A percentile compares a stretch with the other conserved stretches of the same genome.
phyloP scores from a whole-genome alignment of 2,888 invertebrate genomes.

The Trypoxylon attenuatum region DNA sequence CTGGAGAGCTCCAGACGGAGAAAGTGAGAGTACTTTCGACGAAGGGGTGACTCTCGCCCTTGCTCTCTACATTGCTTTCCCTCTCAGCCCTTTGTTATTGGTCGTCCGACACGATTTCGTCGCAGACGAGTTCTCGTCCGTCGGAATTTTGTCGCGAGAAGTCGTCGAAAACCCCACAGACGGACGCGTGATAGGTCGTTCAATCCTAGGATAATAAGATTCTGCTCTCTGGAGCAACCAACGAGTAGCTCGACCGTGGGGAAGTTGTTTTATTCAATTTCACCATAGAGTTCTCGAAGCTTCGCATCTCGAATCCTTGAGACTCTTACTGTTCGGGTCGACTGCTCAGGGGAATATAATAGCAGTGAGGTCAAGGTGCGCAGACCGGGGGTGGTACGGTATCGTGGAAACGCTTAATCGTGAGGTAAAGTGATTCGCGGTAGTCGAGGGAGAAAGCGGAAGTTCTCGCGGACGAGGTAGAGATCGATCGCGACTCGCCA shows the following conservation, averaged over 20 bases:
- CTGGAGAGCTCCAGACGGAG: neutral
- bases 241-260: no score
- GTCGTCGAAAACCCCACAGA: neutral
- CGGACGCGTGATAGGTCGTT: neutral
- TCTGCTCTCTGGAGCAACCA: no score
- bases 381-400: neutral
- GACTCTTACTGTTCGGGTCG: no score
- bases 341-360: no score
- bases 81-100: conserved; percentile 16
- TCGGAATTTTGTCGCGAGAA: conserved; percentile 6
- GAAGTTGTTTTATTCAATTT: no score
- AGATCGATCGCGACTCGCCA: conserved; percentile 14
- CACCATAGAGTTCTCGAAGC: no score
- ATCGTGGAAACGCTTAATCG: neutral
- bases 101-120: conserved; percentile 29
- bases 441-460: conserved; percentile 9
- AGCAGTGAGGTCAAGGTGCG: no score
- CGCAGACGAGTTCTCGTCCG: conserved; percentile 3
- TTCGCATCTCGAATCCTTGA: no score
- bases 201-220: neutral
- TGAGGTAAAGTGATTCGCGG: neutral
- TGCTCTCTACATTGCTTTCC: neutral
- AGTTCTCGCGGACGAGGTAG: conserved; percentile 14
- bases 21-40: neutral
- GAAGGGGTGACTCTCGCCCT: neutral